Evolutionary conservation across 2,113 vertebrate species (phyloP).

Genomic region (Trichomycterus rosablanca): DNA sequence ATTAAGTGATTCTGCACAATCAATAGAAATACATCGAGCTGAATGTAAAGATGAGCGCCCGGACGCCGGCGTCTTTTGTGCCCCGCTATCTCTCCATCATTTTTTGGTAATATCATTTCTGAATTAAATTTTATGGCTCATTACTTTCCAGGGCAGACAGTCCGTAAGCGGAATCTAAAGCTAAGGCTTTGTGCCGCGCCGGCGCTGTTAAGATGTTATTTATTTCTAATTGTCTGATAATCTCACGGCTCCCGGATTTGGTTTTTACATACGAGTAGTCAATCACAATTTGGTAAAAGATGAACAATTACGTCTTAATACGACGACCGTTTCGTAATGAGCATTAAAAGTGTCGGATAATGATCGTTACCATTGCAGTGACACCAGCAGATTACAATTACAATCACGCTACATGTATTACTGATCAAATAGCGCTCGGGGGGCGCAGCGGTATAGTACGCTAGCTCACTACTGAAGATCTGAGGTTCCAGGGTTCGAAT

Average conservation of each 20-base stretch:
- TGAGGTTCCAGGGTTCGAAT: too few species aligned
- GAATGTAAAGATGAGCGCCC: slow-evolving; percentile 74
- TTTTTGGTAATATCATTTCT: slow-evolving; percentile 88
- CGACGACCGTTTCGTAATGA: slow-evolving; percentile 34
- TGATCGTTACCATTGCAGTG: too few species aligned
- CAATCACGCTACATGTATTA: too few species aligned
- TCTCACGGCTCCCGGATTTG: slow-evolving; percentile 84
- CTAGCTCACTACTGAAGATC: too few species aligned
- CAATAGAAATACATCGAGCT: slow-evolving; percentile 65
- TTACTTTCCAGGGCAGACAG: slow-evolving; percentile 82
- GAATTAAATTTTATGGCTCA: slow-evolving; percentile 98
- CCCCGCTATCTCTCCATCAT: slow-evolving; percentile 77
- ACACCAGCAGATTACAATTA: too few species aligned
- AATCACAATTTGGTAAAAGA: slow-evolving; percentile 67
- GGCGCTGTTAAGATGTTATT: slow-evolving; percentile 85
- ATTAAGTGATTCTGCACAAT: slow-evolving; percentile 69
- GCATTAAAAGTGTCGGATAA: slow-evolving; percentile 18
- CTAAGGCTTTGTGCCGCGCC: slow-evolving; percentile 78
- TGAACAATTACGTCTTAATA: slow-evolving; percentile 64
- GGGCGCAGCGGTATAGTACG: too few species aligned
- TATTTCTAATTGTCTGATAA: slow-evolving; percentile 90
- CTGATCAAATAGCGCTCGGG: too few species aligned
- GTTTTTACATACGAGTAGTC: slow-evolving; percentile 80
- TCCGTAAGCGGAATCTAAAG: slow-evolving; percentile 88
- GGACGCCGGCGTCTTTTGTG: slow-evolving; percentile 74